phyloP scores from a whole-genome alignment of 2,888 invertebrate genomes.

The Willowsia nigromaculata region DNA sequence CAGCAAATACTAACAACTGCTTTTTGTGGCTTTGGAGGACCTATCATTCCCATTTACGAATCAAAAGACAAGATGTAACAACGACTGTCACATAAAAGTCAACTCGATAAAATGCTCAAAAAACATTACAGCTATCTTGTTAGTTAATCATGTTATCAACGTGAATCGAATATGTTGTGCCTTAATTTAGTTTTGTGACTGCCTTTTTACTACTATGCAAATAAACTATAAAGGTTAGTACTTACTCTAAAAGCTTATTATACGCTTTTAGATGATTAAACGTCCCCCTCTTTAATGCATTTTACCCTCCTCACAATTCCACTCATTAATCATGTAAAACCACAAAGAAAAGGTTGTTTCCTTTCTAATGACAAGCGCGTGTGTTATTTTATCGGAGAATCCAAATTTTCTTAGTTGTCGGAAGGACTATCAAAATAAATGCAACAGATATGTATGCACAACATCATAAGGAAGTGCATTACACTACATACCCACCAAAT shows the following conservation, averaged over 20 bases:
- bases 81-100: conserved; percentile 40
- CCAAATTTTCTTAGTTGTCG: background rate
- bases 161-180: conserved; percentile 5
- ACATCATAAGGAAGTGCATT: background rate
- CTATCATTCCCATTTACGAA: background rate
- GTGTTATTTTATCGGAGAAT: conserved; percentile 42
- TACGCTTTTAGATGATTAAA: background rate
- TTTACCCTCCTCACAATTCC: background rate
- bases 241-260: background rate
- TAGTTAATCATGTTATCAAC: conserved; percentile 39
- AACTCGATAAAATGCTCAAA: conserved; percentile 19
- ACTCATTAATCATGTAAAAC: conserved; percentile 50
- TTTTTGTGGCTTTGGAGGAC: background rate
- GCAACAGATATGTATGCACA: background rate
- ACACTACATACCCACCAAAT: too few species aligned
- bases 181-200: background rate
- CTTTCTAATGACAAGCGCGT: conserved; percentile 45
- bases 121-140: background rate
- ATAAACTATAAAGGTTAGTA: background rate
- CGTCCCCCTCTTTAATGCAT: background rate
- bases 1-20: background rate
- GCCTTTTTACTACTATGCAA: background rate
- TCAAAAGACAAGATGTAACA: conserved; percentile 30
- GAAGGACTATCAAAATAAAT: conserved; percentile 1
- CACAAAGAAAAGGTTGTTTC: background rate